Percentiles rank a stretch among this genome's conserved stretches.
phyloP scores from a whole-genome alignment of 2,113 vertebrate genomes.

The Phasianus colchicus region DNA sequence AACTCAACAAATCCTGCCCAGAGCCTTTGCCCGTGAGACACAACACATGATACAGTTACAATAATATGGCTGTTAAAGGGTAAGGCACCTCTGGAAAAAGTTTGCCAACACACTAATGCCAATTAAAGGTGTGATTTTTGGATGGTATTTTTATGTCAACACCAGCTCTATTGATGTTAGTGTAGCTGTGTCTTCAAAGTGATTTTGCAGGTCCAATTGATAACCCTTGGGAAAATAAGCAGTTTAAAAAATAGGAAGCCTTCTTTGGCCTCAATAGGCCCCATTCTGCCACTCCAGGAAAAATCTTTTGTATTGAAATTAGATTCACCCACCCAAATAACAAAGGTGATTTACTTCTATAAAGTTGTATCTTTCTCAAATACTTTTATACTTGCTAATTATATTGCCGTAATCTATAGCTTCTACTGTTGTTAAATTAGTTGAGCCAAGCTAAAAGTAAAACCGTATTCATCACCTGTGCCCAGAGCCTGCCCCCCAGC shows the following conservation, averaged over 20 bases:
- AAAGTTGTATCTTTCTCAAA: background rate
- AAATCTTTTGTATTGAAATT: background rate
- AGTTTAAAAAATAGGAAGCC: background rate
- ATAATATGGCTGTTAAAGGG: background rate
- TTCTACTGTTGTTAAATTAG: background rate
- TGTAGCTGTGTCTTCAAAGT: background rate
- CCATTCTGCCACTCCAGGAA: background rate
- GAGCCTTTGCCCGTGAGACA: background rate
- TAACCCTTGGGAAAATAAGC: background rate
- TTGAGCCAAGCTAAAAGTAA: background rate
- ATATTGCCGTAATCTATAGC: accelerated
- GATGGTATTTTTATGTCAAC: background rate
- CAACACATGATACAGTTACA: background rate
- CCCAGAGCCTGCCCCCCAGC: background rate
- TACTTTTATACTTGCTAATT: background rate
- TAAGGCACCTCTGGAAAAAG: background rate
- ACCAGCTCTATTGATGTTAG: background rate
- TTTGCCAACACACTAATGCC: background rate
- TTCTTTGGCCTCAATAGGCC: background rate
- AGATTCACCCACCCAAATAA: background rate
- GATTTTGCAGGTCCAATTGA: background rate
- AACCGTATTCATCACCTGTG: background rate
- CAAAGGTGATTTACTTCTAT: background rate
- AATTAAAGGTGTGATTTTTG: conserved; percentile 44
- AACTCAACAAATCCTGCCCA: background rate